Evolutionary conservation across 2,113 vertebrate genomes (phyloP).

Genomic region (Eptesicus fuscus): DNA sequence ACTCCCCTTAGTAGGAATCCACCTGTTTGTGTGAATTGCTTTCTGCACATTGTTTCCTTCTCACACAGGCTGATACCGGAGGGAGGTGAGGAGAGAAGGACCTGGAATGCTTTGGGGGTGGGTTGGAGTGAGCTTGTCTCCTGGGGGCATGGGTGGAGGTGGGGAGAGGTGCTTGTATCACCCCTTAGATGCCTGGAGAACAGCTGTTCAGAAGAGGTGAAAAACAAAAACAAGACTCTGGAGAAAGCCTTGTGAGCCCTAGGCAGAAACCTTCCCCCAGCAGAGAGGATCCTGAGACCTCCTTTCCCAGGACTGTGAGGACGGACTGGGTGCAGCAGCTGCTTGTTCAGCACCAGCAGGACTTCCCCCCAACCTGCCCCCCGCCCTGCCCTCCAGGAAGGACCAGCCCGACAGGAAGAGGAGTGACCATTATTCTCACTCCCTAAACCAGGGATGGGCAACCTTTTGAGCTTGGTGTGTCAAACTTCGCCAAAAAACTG

Average conservation of each 20-base stretch:
- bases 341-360: background rate
- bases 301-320: background rate
- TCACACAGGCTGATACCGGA: background rate
- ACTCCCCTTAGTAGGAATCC: background rate
- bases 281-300: background rate
- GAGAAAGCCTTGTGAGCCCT: background rate
- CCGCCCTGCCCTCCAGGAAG: background rate
- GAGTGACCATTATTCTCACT: no score
- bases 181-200: background rate
- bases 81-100: background rate
- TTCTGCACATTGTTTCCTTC: background rate
- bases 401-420: background rate
- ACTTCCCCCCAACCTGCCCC: no score
- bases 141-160: fast-evolving
- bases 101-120: background rate
- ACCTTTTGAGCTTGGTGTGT: no score
- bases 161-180: background rate
- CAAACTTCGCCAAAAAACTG: no score
- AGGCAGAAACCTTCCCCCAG: background rate
- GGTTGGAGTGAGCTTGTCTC: background rate
- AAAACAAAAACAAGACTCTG: background rate
- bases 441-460: no score
- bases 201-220: background rate
- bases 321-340: background rate
- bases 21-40: background rate